A percentile compares a stretch with the other conserved stretches of the same genome.
phyloP scores from a whole-genome alignment of 2,888 invertebrate species.

The Polyommatus iphigenia region DNA sequence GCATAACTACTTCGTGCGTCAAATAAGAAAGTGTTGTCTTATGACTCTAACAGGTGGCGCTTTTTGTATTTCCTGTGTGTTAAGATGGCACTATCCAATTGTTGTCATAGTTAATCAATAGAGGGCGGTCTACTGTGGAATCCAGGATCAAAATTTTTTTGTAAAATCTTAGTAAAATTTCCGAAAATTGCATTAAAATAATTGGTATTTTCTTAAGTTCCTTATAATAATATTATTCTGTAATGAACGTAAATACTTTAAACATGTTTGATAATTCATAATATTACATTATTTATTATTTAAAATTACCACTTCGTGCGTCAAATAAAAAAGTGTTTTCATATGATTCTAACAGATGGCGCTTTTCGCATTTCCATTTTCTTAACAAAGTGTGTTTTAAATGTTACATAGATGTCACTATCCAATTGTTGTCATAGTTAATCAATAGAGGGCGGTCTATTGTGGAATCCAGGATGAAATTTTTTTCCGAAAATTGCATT shows the following conservation, averaged over 20 bases:
- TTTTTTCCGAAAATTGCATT: too few relatives aligned
- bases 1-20: conserved; percentile 3
- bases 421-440: background rate
- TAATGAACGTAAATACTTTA: too few relatives aligned
- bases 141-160: too few relatives aligned
- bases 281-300: too few relatives aligned
- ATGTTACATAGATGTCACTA: background rate
- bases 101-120: background rate
- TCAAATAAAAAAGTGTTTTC: background rate
- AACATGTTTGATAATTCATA: too few relatives aligned
- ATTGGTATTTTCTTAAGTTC: too few relatives aligned
- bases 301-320: conserved; percentile 20
- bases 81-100: background rate
- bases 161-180: too few relatives aligned
- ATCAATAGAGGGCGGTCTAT: background rate
- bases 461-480: background rate
- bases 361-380: background rate
- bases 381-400: too few relatives aligned
- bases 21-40: background rate
- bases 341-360: conserved; percentile 2
- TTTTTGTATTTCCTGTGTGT: background rate
- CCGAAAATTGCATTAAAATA: too few relatives aligned
- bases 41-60: conserved; percentile 16
- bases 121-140: background rate
- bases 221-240: too few relatives aligned